Evolutionary conservation across 1,140 invertebrate genomes (phyloP).

Genomic region (Palaemon carinicauda): DNA sequence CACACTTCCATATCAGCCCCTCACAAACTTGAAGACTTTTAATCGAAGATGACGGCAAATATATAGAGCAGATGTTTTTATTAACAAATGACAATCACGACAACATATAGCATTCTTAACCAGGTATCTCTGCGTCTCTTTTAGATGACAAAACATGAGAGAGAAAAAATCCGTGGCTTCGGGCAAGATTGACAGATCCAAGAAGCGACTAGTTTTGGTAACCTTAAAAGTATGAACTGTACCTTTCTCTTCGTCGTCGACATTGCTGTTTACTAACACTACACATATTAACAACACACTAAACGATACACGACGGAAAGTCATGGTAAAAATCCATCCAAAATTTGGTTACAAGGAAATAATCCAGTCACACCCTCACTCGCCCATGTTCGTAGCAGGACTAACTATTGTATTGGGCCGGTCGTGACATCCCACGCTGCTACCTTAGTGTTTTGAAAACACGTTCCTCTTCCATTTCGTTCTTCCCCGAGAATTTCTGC

Average conservation of each 20-base stretch:
- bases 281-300: slow-evolving; percentile 46
- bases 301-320: slow-evolving; percentile 49
- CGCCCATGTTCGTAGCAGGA: slow-evolving; percentile 45
- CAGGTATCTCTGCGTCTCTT: no score
- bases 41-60: no score
- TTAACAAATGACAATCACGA: no score
- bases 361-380: slow-evolving; percentile 42
- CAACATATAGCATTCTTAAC: no score
- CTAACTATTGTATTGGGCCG: slow-evolving; percentile 34
- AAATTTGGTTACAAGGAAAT: slow-evolving; percentile 27
- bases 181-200: slow-evolving; percentile 17
- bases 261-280: slow-evolving; percentile 39
- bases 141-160: no score
- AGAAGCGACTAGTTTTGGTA: not conserved
- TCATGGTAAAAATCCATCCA: slow-evolving; percentile 48
- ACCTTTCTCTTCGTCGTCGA: slow-evolving; percentile 44
- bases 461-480: slow-evolving; percentile 24
- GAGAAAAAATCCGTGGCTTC: not conserved
- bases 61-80: no score
- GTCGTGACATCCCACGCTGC: slow-evolving; percentile 28
- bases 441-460: slow-evolving; percentile 29
- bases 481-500: not conserved
- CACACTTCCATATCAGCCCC: no score
- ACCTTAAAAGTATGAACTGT: not conserved
- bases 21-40: no score